Base-by-base conservation (phyloP, 2,797 vertebrate genomes). In the Phoxinus dragarum region DNA sequence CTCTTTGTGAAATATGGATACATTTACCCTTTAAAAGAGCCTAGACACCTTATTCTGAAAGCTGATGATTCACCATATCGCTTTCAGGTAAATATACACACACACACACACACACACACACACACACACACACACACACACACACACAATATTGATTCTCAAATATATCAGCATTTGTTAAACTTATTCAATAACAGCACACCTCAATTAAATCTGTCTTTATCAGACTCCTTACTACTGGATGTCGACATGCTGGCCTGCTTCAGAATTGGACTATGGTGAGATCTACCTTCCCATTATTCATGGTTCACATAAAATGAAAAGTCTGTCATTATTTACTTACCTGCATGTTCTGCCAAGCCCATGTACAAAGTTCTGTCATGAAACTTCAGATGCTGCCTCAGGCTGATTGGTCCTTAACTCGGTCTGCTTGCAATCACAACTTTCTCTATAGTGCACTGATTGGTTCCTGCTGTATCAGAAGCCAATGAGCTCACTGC, bases 241-340 rank as follows among this genome's bases (percentile, higher is more conserved):
- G 97, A 97, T 93, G 4, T 98, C 95, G 76, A 96, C 95, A 40
- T 94, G 96, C 80, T 97, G 97, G 97, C 97, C 97, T 0, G 96
- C 97, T 17, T 93, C 97, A 0, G 97, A 99, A 90, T 92, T 99
- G 82, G 97, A 99, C 91, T 98, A 98, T 3, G 98, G 98, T 98
- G 91, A 94, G 95, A 81, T 49, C 11, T 11, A 17, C 40, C 19
- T 67, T 34, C 38, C 47, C 27, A 19, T 31, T 64, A 6, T 12
- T 2, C 61, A 14, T 19, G 44, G 9, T 38, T 27, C 66, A 19
- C n/a, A 14, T 64, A 14, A 40, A 52, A 72, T 6, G 7, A 54
- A 12, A 16, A 44, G 59, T 61, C 11, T 61, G n/a, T 44, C 38
- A 27, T 49, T 5, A 34, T 40, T 10, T 59, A 42, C 14, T 74